phyloP scores from a whole-genome alignment of 2,888 invertebrate species.

The Eupithecia dodoneata region DNA sequence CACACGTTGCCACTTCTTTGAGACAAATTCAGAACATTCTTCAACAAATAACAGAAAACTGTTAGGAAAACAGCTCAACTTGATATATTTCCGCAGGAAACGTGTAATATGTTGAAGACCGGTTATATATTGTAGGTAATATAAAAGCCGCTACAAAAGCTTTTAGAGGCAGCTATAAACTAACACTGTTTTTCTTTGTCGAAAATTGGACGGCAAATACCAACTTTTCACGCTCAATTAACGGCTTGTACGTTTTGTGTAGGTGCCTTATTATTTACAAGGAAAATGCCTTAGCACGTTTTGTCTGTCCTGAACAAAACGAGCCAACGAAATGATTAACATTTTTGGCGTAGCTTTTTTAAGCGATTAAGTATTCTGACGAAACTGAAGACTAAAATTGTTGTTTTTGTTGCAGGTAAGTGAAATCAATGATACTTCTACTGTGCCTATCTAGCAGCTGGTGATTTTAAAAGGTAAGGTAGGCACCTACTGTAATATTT shows the following conservation, averaged over 20 bases:
- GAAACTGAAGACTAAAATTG: background rate
- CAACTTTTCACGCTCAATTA: constrained; percentile 45
- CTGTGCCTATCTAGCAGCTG: background rate
- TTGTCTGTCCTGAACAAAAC: constrained; percentile 7
- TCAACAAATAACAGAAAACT: constrained; percentile 63
- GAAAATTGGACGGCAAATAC: constrained; percentile 43
- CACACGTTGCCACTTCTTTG: constrained; percentile 31
- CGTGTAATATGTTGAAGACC: constrained; percentile 66
- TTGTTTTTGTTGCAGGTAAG: constrained; percentile 14
- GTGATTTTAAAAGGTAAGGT: background rate
- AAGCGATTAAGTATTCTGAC: background rate
- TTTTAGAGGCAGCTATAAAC: constrained; percentile 59
- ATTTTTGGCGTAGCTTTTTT: constrained; percentile 1
- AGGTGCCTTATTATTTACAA: constrained; percentile 34
- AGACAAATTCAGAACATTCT: constrained; percentile 62
- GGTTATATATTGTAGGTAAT: constrained; percentile 67
- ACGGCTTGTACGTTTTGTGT: constrained; percentile 38
- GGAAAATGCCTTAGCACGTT: constrained; percentile 27
- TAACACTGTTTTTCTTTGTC: constrained; percentile 52
- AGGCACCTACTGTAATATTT: background rate
- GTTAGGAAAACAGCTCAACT: constrained; percentile 64
- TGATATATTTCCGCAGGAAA: constrained; percentile 69
- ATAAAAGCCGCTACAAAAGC: constrained; percentile 61
- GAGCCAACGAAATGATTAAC: constrained; percentile 6
- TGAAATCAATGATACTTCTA: background rate